A percentile compares a stretch with the other conserved stretches of the same genome.
Evolutionary conservation across 2,797 vertebrate genomes (phyloP).

Genomic region (Sebastes matsubarae): DNA sequence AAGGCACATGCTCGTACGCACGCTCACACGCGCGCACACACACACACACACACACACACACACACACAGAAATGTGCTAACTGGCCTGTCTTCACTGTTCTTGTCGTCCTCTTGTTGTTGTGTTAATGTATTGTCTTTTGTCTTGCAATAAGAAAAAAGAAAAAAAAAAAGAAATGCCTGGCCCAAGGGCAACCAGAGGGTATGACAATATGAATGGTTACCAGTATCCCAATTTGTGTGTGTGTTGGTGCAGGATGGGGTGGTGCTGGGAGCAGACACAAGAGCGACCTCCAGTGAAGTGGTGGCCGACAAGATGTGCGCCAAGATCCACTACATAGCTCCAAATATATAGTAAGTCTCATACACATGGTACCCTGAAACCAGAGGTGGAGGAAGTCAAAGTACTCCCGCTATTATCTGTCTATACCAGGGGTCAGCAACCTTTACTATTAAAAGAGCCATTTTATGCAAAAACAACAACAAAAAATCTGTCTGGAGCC

Average conservation of each 20-base stretch:
- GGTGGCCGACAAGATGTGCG: constrained; percentile 82
- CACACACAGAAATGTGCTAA: too few species aligned
- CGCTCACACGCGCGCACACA: too few species aligned
- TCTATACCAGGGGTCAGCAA: too few species aligned
- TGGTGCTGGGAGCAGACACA: constrained; percentile 83
- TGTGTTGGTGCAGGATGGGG: constrained; percentile 77
- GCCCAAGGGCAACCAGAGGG: neutral
- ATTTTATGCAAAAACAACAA: too few species aligned
- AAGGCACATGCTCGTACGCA: rapidly evolving
- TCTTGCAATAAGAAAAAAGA: too few species aligned
- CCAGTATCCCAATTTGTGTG: neutral
- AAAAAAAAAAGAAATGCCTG: too few species aligned
- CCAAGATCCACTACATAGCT: constrained; percentile 83
- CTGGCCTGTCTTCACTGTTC: too few species aligned
- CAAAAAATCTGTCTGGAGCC: too few species aligned
- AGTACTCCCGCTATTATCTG: rapidly evolving
- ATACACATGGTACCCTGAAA: neutral
- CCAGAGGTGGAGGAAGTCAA: rapidly evolving
- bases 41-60: too few species aligned
- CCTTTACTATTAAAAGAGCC: too few species aligned
- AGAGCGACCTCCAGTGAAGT: constrained; percentile 80
- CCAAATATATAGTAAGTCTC: constrained; percentile 83
- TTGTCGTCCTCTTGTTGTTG: too few species aligned
- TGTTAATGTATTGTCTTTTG: too few species aligned
- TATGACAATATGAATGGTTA: neutral